Evolutionary conservation across 2,888 invertebrate species (phyloP).

Genomic region (Pristionchus exspectatus): DNA sequence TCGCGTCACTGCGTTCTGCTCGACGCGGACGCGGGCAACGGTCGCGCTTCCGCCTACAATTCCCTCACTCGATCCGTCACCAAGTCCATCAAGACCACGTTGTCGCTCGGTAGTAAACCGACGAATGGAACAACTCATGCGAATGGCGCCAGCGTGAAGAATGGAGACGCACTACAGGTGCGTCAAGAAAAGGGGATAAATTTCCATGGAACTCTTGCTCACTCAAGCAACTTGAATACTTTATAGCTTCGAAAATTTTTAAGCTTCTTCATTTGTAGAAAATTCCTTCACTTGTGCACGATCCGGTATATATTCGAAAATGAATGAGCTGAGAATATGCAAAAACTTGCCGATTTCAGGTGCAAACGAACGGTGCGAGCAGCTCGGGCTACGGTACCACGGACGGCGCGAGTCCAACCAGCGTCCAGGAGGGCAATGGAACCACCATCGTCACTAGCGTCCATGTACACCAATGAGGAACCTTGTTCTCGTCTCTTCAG

Average conservation of each 20-base stretch:
- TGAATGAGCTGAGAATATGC: no score
- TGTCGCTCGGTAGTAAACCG: neutral
- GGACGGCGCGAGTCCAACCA: neutral
- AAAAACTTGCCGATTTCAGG: neutral
- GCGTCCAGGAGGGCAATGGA: neutral
- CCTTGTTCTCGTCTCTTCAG: neutral
- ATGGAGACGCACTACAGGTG: conserved; percentile 14
- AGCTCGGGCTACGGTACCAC: neutral
- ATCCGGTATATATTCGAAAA: no score
- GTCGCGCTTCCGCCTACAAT: neutral
- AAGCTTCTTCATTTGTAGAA: no score
- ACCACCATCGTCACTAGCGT: conserved; percentile 29
- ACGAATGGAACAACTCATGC: neutral
- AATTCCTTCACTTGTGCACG: no score
- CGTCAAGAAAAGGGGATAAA: neutral
- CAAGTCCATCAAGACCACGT: neutral
- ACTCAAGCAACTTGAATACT: no score
- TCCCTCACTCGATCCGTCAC: conserved; percentile 32
- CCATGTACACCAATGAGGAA: neutral
- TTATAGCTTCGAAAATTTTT: no score
- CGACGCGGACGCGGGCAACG: conserved; percentile 8
- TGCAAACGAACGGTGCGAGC: conserved; percentile 16
- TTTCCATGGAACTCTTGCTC: no score
- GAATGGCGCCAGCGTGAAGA: neutral
- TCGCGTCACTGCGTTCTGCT: conserved; percentile 49